A percentile compares a stretch with the other conserved stretches of the same genome.
Evolutionary conservation across 2,888 invertebrate genomes (phyloP).

Genomic region (Tachina grossa): DNA sequence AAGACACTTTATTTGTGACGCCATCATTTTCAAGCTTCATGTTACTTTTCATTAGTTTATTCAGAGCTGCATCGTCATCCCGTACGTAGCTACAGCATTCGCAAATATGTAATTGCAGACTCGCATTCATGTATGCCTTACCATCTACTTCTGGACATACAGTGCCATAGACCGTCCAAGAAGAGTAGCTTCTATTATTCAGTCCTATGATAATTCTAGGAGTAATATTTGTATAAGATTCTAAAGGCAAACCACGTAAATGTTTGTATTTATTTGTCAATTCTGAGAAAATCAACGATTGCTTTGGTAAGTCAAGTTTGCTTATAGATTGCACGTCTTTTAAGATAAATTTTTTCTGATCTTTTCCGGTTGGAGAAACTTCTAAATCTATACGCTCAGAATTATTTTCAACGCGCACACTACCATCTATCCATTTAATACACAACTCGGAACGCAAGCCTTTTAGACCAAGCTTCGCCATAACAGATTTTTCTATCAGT

Average conservation of each 20-base stretch:
- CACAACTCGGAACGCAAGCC: no score
- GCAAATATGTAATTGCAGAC: background rate
- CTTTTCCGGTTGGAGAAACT: no score
- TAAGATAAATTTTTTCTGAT: no score
- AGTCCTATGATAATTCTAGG: background rate
- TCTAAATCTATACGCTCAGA: no score
- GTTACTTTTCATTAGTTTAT: background rate
- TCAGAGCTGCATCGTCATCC: background rate
- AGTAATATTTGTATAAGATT: background rate
- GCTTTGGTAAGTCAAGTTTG: no score
- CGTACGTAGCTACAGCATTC: background rate
- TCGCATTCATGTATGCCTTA: background rate
- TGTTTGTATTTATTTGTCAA: background rate
- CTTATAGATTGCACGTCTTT: no score
- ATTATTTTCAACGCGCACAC: no score
- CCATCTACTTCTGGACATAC: background rate
- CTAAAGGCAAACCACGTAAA: background rate
- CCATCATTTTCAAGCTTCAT: background rate
- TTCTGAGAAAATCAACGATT: no score
- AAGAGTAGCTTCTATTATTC: background rate
- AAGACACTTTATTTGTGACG: background rate
- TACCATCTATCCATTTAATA: no score
- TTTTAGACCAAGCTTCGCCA: no score
- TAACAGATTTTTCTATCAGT: no score
- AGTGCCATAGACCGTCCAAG: background rate